Evolutionary conservation across 2,888 invertebrate genomes (phyloP), one percentile per base, ranked within the genome.

Genomic region (Stramonita haemastoma): DNA sequence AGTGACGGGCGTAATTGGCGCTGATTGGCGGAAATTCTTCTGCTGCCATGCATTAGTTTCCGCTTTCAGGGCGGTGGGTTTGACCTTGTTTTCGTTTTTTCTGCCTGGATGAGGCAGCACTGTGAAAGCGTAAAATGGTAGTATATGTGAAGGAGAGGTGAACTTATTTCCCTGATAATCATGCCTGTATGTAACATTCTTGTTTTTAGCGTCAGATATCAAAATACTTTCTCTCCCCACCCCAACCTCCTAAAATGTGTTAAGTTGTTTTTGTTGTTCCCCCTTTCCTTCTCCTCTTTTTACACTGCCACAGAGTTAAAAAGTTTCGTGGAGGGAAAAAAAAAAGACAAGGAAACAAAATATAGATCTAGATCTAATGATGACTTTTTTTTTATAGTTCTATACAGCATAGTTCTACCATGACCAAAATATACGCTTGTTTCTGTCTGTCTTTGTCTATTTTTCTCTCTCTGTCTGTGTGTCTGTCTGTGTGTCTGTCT

Each of bases 11-110:
- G 60, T 86, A 66, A 86, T 86, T 86, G 86, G 56, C 60, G 32
- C 86, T 86, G 86, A 86, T 86, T 86, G 86, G 86, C 8, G 86
- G 60, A 86, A 86, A 86, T 86, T 57, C 86, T 86, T 66, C 86
- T 60, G 56, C 84, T 56, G 84, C 84, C 56, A n/a, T 34, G 60
- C 17, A 56, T 66, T 86, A 66, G 56, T 1, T 86, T 66, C 19
- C 60, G 56, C 66, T 60, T 86, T 66, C 29, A n/a, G n/a, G 46
- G 46, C 46, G 81, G 34, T 17, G 5, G 15, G 81, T 6, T 81
- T 34, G 32, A 81, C 66, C 13, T 66, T 26, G 13, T 34, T 81
- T 22, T 81, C 34, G 81, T 29, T 11, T 83, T 83, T 83, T 83
- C 46, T 46, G n/a, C n/a, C 73, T n/a, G 0, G 73, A 4, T 22